These are phyloP conservation scores for Macrotus californicus DNA, from an alignment of 2,113 vertebrate genomes.

Conservation along the genomic window DNA sequence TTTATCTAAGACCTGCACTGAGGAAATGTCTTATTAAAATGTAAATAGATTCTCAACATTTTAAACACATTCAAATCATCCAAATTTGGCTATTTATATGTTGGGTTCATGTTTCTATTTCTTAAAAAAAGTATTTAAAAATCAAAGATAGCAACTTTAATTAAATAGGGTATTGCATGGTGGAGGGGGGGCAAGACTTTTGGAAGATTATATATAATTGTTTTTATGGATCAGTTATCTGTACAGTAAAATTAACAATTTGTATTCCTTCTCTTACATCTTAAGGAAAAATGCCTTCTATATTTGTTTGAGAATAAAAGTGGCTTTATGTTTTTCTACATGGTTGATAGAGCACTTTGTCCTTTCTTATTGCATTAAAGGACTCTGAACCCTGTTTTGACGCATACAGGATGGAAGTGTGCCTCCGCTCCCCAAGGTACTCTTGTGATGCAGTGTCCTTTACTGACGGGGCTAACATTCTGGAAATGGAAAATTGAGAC, in stretches of 20 bases:
- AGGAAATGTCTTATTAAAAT: slow-evolving; percentile 70
- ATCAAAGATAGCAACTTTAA: slow-evolving; percentile 34
- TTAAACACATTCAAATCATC: slow-evolving; percentile 41
- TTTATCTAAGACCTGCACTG: slow-evolving; percentile 58
- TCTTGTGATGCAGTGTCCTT: not conserved
- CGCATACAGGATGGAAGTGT: not conserved
- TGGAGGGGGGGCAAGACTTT: not conserved
- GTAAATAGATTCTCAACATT: slow-evolving; percentile 68
- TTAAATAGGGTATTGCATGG: slow-evolving; percentile 33
- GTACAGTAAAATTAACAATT: slow-evolving; percentile 33
- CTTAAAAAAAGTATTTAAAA: slow-evolving; percentile 22
- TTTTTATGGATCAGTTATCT: slow-evolving; percentile 40
- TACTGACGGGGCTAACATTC: not conserved
- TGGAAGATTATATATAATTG: slow-evolving; percentile 53
- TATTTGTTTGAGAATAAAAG: slow-evolving; percentile 37
- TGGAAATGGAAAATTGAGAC: not conserved
- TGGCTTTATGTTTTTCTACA: slow-evolving; percentile 22
- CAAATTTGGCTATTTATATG: slow-evolving; percentile 64
- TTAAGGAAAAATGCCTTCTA: slow-evolving; percentile 2
- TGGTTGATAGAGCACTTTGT: slow-evolving; percentile 17
- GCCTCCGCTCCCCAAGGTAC: not conserved
- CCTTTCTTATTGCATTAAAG: slow-evolving; percentile 10
- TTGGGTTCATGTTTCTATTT: slow-evolving; percentile 50
- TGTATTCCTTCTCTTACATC: slow-evolving; percentile 28
- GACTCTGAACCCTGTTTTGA: not conserved